A percentile compares a stretch with the other conserved stretches of the same genome.
Evolutionary conservation across 1,140 invertebrate species (phyloP).

Genomic region (Drosophila ironensis): DNA sequence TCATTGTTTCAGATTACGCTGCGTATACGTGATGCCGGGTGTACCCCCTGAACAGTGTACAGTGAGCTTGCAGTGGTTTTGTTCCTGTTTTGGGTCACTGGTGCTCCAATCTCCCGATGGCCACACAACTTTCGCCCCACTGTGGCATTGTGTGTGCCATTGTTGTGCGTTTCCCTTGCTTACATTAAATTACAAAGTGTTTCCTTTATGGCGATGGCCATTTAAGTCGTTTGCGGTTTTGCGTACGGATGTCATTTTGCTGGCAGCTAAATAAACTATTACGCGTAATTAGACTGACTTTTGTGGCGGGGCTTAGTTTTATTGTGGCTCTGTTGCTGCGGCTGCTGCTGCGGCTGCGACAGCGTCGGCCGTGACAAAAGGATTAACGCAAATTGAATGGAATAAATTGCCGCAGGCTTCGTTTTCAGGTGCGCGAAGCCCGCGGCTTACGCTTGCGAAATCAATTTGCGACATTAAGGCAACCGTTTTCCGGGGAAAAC

Average conservation of each 20-base stretch:
- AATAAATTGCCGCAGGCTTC: conserved; percentile 1
- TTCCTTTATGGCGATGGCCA: conserved; percentile 29
- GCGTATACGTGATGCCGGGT: conserved; percentile 38
- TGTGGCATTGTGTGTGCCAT: conserved; percentile 18
- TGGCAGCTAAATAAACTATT: conserved; percentile 51
- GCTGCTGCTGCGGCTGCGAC: too few relatives aligned
- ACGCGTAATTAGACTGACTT: conserved; percentile 57
- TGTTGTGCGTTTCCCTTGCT: conserved; percentile 19
- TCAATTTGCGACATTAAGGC: background rate
- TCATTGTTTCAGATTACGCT: conserved; percentile 45
- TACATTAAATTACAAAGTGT: conserved; percentile 48
- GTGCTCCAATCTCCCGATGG: background rate
- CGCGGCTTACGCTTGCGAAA: background rate
- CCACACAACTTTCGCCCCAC: conserved; percentile 12
- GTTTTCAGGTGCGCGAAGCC: background rate
- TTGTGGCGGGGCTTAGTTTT: conserved; percentile 24
- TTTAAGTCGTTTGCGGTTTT: conserved; percentile 59
- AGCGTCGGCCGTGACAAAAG: conserved; percentile 33
- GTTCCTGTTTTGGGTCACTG: conserved; percentile 18
- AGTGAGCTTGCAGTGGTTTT: conserved; percentile 8
- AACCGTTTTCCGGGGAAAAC: background rate
- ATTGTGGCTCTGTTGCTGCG: too few relatives aligned
- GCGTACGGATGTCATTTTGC: background rate
- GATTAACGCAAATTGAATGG: conserved; percentile 64
- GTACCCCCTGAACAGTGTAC: too few relatives aligned